Evolutionary conservation across 1,140 invertebrate species (phyloP).

Genomic region (Harlomillsia oculata): DNA sequence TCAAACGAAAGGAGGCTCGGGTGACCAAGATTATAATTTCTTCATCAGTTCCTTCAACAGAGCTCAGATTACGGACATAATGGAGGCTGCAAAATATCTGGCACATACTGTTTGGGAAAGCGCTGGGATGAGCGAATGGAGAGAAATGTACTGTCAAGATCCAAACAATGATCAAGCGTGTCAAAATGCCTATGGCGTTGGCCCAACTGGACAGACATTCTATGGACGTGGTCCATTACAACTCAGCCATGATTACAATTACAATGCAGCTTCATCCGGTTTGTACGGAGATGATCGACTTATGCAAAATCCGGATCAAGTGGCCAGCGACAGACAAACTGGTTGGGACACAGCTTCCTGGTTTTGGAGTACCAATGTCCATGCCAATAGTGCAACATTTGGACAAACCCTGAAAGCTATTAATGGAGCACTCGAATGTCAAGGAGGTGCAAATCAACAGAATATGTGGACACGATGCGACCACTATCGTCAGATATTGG

Average conservation of each 20-base stretch:
- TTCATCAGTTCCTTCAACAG: neutral
- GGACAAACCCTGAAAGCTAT: constrained; percentile 15
- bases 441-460: constrained; percentile 11
- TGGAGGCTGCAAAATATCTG: constrained; percentile 2
- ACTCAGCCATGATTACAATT: constrained; percentile 21
- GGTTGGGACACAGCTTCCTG: constrained; percentile 18
- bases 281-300: constrained; percentile 14
- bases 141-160: constrained; percentile 6
- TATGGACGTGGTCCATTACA: constrained; percentile 27
- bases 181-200: neutral
- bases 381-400: constrained; percentile 3
- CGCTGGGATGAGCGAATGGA: constrained; percentile 6
- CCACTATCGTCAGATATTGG: constrained; percentile 8
- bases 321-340: constrained; percentile 9
- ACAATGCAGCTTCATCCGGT: constrained; percentile 10
- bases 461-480: constrained; percentile 8
- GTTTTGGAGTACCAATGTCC: constrained; percentile 24
- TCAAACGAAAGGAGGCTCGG: no score
- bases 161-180: neutral
- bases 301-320: constrained; percentile 14
- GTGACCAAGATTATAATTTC: no score
- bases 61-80: neutral
- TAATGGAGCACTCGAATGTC: constrained; percentile 21
- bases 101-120: constrained; percentile 9
- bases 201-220: constrained; percentile 3